Evolutionary conservation across 2,113 vertebrate genomes (phyloP), one percentile per base, ranked within the genome.

Genomic region (Deroptyus accipitrinus): DNA sequence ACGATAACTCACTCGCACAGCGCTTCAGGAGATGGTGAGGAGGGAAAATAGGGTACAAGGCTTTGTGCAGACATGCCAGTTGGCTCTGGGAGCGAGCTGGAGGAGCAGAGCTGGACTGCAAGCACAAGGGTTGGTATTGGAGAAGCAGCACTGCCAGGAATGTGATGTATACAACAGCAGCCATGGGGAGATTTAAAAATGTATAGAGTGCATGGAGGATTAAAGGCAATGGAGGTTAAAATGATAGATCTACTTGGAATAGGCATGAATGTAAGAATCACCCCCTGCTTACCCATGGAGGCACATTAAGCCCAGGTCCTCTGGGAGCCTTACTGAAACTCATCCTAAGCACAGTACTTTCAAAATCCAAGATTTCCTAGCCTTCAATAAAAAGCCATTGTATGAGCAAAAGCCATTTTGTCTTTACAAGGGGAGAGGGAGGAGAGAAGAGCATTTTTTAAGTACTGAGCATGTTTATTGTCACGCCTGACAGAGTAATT

Each of bases 11-110:
- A 7, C 59, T 66, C 23, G 2, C 52, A 64, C 13, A 62, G 49
- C 0, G 0, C 85, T 42, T 24, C 1, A 3, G 78, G 78, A 63
- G 70, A 20, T 8, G 7, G 39, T 2, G 55, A 83, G 73, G 15
- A 48, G 10, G 54, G 35, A 52, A 49, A 46, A 6, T 3, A 18
- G 80, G 64, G 62, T 35, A 84, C 7, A 2, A 59, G 66, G 64
- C 80, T 92, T 61, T 66, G 81, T n/a, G 59, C 82, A 62, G 52
- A 27, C 37, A 28, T 5, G n/a, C 11, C 44, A 52, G 57, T 67
- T 69, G 87, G 62, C 72, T 68, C 77, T 31, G 24, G 48, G 48
- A 94, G 49, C 0, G 3, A 63, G 63, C 70, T 63, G 67, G 17
- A 86, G 80, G 49, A 77, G 52, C 2, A 2, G 52, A 79, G 74